Base-by-base conservation (phyloP, 2,113 vertebrate species). In the Nesogale talazaci region DNA sequence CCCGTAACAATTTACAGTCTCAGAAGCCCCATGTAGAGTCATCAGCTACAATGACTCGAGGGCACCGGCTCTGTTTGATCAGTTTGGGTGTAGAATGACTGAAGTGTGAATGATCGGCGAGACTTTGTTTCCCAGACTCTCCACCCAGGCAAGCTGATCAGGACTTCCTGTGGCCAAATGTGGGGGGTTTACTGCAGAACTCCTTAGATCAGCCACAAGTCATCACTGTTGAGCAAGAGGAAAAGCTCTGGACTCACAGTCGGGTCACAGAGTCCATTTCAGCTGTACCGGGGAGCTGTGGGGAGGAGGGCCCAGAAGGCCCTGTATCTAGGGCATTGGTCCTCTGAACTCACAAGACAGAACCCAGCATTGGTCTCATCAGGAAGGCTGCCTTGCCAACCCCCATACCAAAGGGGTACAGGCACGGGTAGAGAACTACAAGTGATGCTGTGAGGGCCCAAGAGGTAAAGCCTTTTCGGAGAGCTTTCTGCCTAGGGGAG, bases 191-290 rank as follows among this genome's bases (percentile, higher is more conserved):
- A 86, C 79, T 83, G 40, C 63, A 90, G 83, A 91, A 89, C n/a
- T 38, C 63, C 72, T n/a, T 46, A 85, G 75, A 70, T 79, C 90
- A 56, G 80, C 65, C 22, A 14, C 75, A 63, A 94, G 94, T 76
- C 83, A 91, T 80, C 88, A 83, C 40, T n/a, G 4, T 29, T 80
- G 83, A 92, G 88, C 79, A 94, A 95, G 83, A 77, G 63, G 76
- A 29, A 52, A 10, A 5, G 42, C 46, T 83, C 82, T 16, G 20
- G 63, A 46, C 36, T 38, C 34, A 27, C 46, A 1, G 9, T 83
- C 88, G 76, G 72, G 36, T 91, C 31, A n/a, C 70, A 17, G 72
- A 74, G 10, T 46, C 74, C 61, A 36, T 31, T 87, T 72, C 46
- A 34, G 17, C 63, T 5, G 52, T 15, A 14, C 34, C 16, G 46